phyloP scores from a whole-genome alignment of 2,797 vertebrate species.

The Myoxocephalus aenaeus region DNA sequence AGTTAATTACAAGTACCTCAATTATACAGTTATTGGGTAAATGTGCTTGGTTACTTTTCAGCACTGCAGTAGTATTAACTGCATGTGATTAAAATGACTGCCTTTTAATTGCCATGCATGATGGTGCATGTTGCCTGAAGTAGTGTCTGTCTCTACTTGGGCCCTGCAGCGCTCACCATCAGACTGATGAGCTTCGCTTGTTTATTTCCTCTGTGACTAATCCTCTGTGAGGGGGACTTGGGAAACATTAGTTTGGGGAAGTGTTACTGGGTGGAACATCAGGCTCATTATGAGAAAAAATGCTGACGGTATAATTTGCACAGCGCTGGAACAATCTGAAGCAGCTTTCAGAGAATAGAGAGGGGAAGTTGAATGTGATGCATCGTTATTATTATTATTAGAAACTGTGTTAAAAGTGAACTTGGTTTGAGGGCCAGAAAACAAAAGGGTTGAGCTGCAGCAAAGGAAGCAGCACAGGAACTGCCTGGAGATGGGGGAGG shows the following conservation, averaged over 20 bases:
- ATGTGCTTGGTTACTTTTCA: neutral
- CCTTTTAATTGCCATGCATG: constrained; percentile 20
- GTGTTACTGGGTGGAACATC: constrained; percentile 48
- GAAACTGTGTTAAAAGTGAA: constrained; percentile 22
- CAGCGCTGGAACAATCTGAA: constrained; percentile 33
- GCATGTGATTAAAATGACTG: neutral
- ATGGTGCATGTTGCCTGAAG: constrained; percentile 12
- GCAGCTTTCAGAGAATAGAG: constrained; percentile 2
- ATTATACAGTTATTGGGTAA: neutral
- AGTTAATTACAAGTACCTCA: neutral
- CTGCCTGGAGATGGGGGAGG: constrained; percentile 25
- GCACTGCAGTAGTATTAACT: neutral
- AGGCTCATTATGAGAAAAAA: constrained; percentile 55
- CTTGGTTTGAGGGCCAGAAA: neutral
- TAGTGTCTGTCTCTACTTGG: constrained; percentile 28
- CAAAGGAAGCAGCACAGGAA: constrained; percentile 36
- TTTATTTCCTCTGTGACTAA: constrained; percentile 63
- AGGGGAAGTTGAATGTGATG: constrained; percentile 2
- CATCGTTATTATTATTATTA: constrained; percentile 29
- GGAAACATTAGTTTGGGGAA: constrained; percentile 45
- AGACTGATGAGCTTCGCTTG: constrained; percentile 34
- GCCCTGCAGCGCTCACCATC: constrained; percentile 15
- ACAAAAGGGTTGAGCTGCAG: constrained; percentile 9
- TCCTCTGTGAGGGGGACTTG: constrained; percentile 23
- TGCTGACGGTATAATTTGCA: constrained; percentile 49